Percentiles rank a stretch among this genome's conserved stretches.
These are phyloP conservation scores for Acleris literana DNA, from an alignment of 2,888 invertebrate species.

Conservation along the genomic window DNA sequence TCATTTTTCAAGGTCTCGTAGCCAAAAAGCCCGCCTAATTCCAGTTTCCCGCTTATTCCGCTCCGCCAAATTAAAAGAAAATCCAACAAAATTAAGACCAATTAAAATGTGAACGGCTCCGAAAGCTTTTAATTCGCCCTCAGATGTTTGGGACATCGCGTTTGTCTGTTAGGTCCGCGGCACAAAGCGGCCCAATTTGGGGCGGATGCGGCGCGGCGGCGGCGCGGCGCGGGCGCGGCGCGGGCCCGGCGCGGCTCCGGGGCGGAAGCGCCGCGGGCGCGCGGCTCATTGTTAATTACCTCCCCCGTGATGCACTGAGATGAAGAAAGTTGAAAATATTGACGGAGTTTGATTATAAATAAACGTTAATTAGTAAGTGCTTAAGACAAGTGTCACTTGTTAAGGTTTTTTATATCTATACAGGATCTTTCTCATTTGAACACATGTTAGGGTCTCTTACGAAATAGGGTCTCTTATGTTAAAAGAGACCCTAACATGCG, in stretches of 20 bases:
- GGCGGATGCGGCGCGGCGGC: constrained; percentile 24
- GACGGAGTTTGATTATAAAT: too few species aligned
- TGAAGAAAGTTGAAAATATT: constrained; percentile 4
- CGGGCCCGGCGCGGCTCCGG: constrained; percentile 32
- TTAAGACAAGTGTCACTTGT: too few species aligned
- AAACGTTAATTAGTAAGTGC: too few species aligned
- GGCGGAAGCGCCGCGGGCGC: constrained; percentile 49
- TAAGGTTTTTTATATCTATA: too few species aligned
- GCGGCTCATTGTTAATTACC: constrained; percentile 69
- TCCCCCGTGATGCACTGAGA: constrained; percentile 38
- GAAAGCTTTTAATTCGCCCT: constrained; percentile 13
- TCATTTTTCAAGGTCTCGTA: too few species aligned
- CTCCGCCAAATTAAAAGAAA: background rate
- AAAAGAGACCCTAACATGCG: too few species aligned
- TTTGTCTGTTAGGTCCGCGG: constrained; percentile 10
- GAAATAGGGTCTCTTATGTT: too few species aligned
- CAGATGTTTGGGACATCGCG: constrained; percentile 15
- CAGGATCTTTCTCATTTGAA: too few species aligned
- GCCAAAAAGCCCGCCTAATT: background rate
- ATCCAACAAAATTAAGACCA: constrained; percentile 23
- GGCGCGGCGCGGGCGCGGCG: constrained; percentile 28
- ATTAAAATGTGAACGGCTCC: constrained; percentile 29
- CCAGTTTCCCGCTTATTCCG: background rate
- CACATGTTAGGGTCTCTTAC: too few species aligned
- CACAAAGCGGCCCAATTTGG: constrained; percentile 16